Percentiles rank a stretch among this genome's conserved stretches.
These are phyloP conservation scores for Temnothorax unifasciatus DNA, from an alignment of 2,888 invertebrate genomes.

Conservation along the genomic window DNA sequence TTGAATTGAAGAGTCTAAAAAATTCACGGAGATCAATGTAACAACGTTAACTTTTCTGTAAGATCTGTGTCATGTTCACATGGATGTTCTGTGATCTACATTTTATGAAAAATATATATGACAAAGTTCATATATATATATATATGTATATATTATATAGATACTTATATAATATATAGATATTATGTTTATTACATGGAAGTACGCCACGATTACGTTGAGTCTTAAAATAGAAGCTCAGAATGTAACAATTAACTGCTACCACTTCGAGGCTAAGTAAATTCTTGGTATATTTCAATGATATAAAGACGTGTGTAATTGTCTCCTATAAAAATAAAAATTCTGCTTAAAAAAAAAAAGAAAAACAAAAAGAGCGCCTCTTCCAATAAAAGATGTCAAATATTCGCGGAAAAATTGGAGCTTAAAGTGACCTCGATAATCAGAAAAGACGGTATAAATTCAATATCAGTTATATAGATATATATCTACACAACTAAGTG, in stretches of 20 bases:
- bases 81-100: background rate
- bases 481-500: background rate
- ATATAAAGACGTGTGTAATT: constrained; percentile 5
- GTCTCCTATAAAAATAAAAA: constrained; percentile 10
- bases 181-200: background rate
- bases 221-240: constrained; percentile 4
- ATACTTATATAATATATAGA: background rate
- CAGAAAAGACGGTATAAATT: background rate
- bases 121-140: background rate
- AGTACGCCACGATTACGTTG: constrained; percentile 3
- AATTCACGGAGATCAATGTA: background rate
- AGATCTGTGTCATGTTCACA: background rate
- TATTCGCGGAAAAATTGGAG: background rate
- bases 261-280: background rate
- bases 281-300: constrained; percentile 1
- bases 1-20: background rate
- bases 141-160: background rate
- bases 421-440: background rate
- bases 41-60: background rate
- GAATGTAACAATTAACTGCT: constrained; percentile 1
- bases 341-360: background rate
- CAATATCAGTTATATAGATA: background rate
- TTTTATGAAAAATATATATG: constrained; percentile 18
- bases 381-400: background rate
- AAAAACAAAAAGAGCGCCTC: background rate